Conservation (phyloP, 2,888 invertebrate genomes). For the Marasmarcha lunaedactyla region DNA sequence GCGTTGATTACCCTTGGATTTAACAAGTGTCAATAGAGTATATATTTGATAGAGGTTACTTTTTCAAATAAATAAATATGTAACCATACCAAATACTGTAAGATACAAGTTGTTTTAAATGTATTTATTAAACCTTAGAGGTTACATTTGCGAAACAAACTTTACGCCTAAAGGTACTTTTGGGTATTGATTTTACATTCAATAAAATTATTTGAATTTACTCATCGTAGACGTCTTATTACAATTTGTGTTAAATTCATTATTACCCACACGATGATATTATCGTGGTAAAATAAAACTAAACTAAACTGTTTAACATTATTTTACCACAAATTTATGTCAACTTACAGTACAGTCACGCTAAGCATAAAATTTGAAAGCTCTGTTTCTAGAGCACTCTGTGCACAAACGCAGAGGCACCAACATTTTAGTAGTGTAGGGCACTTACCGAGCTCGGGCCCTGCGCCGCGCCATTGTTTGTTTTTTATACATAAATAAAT, state of each 20-base stretch:
- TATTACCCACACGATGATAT: not conserved
- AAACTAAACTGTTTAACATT: too few relatives aligned
- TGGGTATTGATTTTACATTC: not conserved
- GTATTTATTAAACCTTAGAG: too few relatives aligned
- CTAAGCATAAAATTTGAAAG: not conserved
- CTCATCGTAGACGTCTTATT: not conserved
- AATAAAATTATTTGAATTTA: not conserved
- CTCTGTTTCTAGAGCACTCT: constrained; percentile 24
- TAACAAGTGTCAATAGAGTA: constrained; percentile 28
- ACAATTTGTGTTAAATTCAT: not conserved
- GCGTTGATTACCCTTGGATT: constrained; percentile 34
- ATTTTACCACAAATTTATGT: not conserved
- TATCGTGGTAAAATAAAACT: not conserved
- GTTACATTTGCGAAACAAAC: too few relatives aligned
- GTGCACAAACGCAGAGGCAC: constrained; percentile 20
- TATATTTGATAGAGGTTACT: not conserved
- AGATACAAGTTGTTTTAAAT: too few relatives aligned
- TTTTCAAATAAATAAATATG: not conserved
- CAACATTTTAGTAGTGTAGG: constrained; percentile 17
- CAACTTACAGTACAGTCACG: not conserved
- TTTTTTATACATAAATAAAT: constrained; percentile 62
- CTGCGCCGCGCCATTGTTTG: constrained; percentile 49
- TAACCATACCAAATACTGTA: too few relatives aligned
- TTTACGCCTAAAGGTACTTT: not conserved
- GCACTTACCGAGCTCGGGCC: constrained; percentile 34